Conservation (phyloP, 2,113 vertebrate genomes). For the Sinocyclocheilus anophthalmus region DNA sequence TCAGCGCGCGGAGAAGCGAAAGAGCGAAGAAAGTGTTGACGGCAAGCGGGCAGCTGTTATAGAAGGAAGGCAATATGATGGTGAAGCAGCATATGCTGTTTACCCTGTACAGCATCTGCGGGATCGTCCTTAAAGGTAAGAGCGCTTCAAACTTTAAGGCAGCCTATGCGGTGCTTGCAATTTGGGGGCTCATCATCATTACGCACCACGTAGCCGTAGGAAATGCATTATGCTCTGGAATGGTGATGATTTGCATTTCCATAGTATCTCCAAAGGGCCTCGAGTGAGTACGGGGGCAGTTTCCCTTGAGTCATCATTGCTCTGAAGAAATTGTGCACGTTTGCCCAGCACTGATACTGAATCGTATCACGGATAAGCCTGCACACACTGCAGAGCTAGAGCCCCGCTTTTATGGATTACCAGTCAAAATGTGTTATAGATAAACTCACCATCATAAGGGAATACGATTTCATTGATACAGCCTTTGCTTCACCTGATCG, state of each 20-base stretch:
- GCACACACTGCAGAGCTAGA: conserved; percentile 32
- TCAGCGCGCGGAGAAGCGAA: conserved; percentile 48
- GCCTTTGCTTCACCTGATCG: background rate
- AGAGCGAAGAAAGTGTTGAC: conserved; percentile 50
- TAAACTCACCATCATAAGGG: background rate
- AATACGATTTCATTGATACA: background rate
- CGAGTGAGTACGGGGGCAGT: background rate
- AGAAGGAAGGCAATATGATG: conserved; percentile 63
- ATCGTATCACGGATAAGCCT: conserved; percentile 37
- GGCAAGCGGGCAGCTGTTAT: conserved; percentile 45
- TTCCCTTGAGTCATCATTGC: conserved; percentile 34
- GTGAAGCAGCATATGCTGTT: conserved; percentile 61
- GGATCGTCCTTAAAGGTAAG: conserved; percentile 66
- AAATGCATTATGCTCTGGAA: conserved; percentile 31
- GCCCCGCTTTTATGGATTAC: conserved; percentile 35
- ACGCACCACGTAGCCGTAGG: background rate
- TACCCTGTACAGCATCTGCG: conserved; percentile 65
- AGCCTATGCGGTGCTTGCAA: background rate
- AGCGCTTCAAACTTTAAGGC: conserved; percentile 43
- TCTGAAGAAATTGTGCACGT: conserved; percentile 22
- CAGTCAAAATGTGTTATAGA: conserved; percentile 34
- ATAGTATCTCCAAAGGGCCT: conserved; percentile 26
- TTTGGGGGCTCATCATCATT: background rate
- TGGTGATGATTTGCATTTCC: conserved; percentile 23
- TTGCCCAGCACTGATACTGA: conserved; percentile 29